Base-by-base conservation (phyloP, 2,797 vertebrate genomes). In the Clamator glandarius region DNA sequence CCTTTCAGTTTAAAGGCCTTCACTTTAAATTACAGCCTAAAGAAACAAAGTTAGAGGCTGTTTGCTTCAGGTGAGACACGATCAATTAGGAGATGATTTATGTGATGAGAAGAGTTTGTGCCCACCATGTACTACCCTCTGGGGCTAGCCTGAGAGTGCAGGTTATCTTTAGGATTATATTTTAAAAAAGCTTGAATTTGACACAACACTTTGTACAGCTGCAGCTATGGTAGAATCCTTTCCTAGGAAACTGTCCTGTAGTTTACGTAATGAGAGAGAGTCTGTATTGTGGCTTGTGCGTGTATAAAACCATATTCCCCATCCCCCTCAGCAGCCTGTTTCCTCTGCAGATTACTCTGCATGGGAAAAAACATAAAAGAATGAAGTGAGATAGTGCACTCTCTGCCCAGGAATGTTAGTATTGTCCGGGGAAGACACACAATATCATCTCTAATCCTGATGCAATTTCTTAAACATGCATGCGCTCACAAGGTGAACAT, bases 101-200 rank as follows among this genome's bases (percentile, higher is more conserved):
- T 72, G 72, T 61, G 9, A 21, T 15, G 0, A 0, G 36, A 83
- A 59, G 23, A 83, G 12, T 80, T 79, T 76, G 8, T 4, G 1
- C 17, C 54, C 25, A 44, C 10, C 28, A 15, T 3, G 3, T 26
- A 15, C 20, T 31, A 42, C 12, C 20, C 3, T 26, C 31, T 31
- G 24, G 28, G 41, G 17, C 5, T 62, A 83, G 36, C 3, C 23
- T 76, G 35, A 51, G 23, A 46, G 15, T 0, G 0, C 3, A n/a
- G 9, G 5, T 54, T 36, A 33, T 67, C 19, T 84, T 92, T 55
- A 50, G 15, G 25, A 59, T 59, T 16, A 18, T 41, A 29, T 48
- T 69, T 59, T 15, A 54, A 75, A 63, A 63, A 33, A 11, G 6
- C 0, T 50, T 52, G 16, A 52, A 35, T 64, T 59, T 82, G 12